phyloP scores from a whole-genome alignment of 2,113 vertebrate species.

The Sprattus sprattus region DNA sequence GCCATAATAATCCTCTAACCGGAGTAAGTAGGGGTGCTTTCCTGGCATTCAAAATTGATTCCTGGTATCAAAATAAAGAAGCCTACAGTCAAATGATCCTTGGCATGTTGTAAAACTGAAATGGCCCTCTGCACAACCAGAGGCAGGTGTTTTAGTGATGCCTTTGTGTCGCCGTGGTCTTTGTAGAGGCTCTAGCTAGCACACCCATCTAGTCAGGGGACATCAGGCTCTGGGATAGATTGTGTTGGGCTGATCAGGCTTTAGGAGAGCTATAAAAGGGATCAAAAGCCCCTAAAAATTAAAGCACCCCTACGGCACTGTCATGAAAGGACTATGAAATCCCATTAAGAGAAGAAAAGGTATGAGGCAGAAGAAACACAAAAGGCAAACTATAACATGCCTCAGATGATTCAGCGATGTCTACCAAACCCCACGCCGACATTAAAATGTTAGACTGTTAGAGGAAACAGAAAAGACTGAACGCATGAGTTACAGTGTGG shows the following conservation, averaged over 20 bases:
- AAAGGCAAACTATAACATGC: not conserved
- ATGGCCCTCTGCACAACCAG: not conserved
- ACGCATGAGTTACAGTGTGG: not conserved
- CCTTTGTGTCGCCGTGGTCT: not conserved
- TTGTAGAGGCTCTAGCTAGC: not conserved
- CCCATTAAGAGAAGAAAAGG: conserved; percentile 26
- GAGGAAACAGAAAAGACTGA: not conserved
- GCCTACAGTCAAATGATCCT: not conserved
- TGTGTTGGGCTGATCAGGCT: conserved; percentile 26
- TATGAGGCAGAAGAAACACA: not conserved
- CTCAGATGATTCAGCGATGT: not conserved
- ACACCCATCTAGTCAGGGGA: not conserved
- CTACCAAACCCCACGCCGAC: not conserved
- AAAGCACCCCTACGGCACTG: conserved; percentile 4
- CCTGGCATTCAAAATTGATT: not conserved
- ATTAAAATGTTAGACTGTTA: not conserved
- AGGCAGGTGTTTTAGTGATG: not conserved
- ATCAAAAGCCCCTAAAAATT: conserved; percentile 31
- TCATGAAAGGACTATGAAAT: conserved; percentile 38
- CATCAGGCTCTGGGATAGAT: conserved; percentile 20
- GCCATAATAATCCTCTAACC: too few species aligned
- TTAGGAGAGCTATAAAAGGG: conserved; percentile 31
- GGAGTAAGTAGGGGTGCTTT: not conserved
- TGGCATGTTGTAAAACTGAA: not conserved
- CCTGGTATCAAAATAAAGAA: not conserved